Base-by-base conservation (phyloP, 2,797 vertebrate species). In the Myotis pilosus region DNA sequence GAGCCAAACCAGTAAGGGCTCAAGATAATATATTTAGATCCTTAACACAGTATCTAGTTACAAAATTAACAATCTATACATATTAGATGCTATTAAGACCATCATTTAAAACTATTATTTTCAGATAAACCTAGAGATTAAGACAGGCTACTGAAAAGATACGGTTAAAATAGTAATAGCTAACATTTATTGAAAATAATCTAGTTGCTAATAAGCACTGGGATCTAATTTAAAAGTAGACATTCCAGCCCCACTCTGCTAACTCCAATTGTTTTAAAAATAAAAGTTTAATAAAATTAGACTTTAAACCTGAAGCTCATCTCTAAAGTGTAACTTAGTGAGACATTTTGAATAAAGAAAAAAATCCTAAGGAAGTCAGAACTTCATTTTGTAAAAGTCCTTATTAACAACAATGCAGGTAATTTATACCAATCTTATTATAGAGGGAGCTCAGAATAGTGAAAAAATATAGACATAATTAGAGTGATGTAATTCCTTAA, bases 231-330 rank as follows among this genome's bases (percentile, higher is more conserved):
- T 94, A 60, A 92, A 92, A 91, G 62, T 5, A 93, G 44, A 87
- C 44, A n/a, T 81, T 49, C 28, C 8, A 82, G 30, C 28, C 41
- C 4, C 11, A 89, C 51, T 87, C 20, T 55, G 62, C 6, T 57
- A 92, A 80, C 36, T 75, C 47, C 17, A 94, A 76, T 69, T 72
- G 53, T 51, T 79, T 78, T 75, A 53, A 85, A 78, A 33, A 15
- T 53, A 69, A 81, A 79, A 86, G n/a, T 92, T 83, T 49, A 86
- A 71, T 81, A 74, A 80, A 87, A 80, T 85, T 86, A 91, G 30
- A 87, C 44, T 87, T 94, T 51, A 83, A 38, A 89, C 25, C n/a
- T 62, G 53, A 92, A 93, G 81, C 8, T 94, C 30, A 76, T 75
- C 69, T 94, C 28, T 72, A 55, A 89, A 93, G 16, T 64, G 4